phyloP scores from a whole-genome alignment of 2,113 vertebrate species.

The Hyperoodon ampullatus region DNA sequence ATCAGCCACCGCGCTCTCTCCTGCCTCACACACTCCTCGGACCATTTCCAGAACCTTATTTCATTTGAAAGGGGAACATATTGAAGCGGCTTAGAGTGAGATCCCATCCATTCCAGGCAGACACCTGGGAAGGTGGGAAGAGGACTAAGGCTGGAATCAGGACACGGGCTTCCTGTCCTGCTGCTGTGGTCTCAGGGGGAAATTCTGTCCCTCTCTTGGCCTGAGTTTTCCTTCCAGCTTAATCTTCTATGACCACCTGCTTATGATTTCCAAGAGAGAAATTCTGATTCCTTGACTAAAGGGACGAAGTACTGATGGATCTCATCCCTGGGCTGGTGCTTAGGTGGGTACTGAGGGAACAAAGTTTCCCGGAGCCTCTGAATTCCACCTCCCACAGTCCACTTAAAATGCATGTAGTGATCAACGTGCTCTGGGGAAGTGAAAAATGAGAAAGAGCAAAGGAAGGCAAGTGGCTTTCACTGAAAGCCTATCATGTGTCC shows the following conservation, averaged over 20 bases:
- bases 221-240: background rate
- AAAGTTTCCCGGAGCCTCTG: no score
- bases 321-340: background rate
- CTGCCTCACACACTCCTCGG: fast-evolving
- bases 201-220: background rate
- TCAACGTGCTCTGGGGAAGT: background rate
- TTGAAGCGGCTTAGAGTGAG: background rate
- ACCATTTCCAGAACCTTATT: background rate
- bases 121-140: no score
- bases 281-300: background rate
- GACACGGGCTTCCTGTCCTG: background rate
- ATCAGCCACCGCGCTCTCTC: background rate
- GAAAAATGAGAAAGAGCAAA: background rate
- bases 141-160: background rate
- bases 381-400: background rate
- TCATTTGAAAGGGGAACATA: background rate
- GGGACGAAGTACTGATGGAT: no score
- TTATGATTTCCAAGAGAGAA: background rate
- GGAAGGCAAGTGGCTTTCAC: fast-evolving
- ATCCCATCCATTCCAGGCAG: background rate
- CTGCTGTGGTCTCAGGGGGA: no score
- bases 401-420: background rate
- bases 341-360: background rate
- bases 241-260: background rate
- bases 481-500: background rate